Conservation (phyloP, 2,797 vertebrate genomes). For the Tachyglossus aculeatus region DNA sequence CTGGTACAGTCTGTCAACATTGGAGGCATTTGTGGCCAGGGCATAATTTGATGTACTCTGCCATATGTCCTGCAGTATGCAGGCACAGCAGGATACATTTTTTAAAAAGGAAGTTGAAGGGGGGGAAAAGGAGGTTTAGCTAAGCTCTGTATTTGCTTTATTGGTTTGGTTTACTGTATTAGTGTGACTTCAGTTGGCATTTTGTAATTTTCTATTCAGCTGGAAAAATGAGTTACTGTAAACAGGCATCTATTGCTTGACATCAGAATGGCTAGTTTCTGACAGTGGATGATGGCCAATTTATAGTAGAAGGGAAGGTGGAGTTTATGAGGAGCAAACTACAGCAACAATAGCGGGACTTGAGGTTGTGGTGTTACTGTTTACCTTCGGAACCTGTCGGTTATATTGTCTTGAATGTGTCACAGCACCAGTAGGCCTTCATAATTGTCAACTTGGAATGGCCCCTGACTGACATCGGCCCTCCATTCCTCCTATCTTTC, state of each 20-base stretch:
- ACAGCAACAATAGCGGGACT: too few relatives aligned
- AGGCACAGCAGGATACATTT: constrained; percentile 22
- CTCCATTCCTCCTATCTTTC: too few relatives aligned
- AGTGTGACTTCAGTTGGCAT: too few relatives aligned
- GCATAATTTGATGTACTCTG: constrained; percentile 14
- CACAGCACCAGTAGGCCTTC: not conserved
- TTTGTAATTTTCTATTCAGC: not conserved
- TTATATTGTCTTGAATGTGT: constrained; percentile 1
- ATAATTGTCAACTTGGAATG: too few relatives aligned
- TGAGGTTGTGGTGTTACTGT: constrained; percentile 3
- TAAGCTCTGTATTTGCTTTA: constrained; percentile 27
- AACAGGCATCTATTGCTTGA: not conserved
- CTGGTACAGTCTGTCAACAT: not conserved
- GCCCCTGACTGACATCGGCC: too few relatives aligned
- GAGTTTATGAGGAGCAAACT: not conserved
- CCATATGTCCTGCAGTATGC: constrained; percentile 42
- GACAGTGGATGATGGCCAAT: not conserved
- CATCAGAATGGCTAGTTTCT: not conserved
- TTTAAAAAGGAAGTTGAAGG: constrained; percentile 35
- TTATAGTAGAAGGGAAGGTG: constrained; percentile 27
- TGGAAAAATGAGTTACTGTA: not conserved
- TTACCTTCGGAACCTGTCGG: not conserved
- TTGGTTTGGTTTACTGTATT: too few relatives aligned
- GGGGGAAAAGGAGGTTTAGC: constrained; percentile 29
- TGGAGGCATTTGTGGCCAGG: not conserved